Evolutionary conservation across 2,797 vertebrate species (phyloP), one percentile per base, ranked within the genome.

Genomic region (Moxostoma hubbsi): DNA sequence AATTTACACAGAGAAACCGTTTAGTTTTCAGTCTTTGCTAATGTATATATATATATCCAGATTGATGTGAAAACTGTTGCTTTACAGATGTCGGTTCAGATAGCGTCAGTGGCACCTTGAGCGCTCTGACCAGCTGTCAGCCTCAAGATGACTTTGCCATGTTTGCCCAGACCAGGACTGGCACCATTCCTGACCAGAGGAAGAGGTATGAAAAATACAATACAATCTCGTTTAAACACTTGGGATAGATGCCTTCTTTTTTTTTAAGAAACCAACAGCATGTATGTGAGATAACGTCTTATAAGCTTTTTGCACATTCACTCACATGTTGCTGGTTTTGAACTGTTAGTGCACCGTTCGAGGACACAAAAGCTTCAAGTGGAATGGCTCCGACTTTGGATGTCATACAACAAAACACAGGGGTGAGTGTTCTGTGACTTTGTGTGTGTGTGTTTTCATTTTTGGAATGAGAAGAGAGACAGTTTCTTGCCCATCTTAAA

Each of bases 161-260:
- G 93, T 98, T 98, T 72, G 95, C 97, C 73, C 97, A 98, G 89
- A 97, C 96, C 13, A 95, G 97, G 92, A 96, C 95, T 45, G 94
- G 93, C 64, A 89, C 94, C n/a, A 73, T 94, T 88, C 87, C 96
- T 0, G 96, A 98, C 63, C 95, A 95, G 57, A 84, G 81, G 24
- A 96, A 95, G 85, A 95, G 76, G 97, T 99, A 95, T 74, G 94
- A 49, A 63, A 47, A 5, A 51, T 24, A 24, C 24, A 24, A 24
- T 24, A 24, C 24, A 24, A 24, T 24, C 24, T 24, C 24, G 1
- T 24, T 24, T 24, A 24, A 24, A 24, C 24, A 24, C 24, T 24
- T 24, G 1, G 24, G 24, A 24, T 24, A 24, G 24, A 24, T 24
- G 24, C 24, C 24, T 24, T 18, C 18, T 1, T 18, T 18, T 18